Percentiles rank a stretch among this genome's conserved stretches.
Evolutionary conservation across 2,113 vertebrate genomes (phyloP).

Genomic region (Gobio gobio): DNA sequence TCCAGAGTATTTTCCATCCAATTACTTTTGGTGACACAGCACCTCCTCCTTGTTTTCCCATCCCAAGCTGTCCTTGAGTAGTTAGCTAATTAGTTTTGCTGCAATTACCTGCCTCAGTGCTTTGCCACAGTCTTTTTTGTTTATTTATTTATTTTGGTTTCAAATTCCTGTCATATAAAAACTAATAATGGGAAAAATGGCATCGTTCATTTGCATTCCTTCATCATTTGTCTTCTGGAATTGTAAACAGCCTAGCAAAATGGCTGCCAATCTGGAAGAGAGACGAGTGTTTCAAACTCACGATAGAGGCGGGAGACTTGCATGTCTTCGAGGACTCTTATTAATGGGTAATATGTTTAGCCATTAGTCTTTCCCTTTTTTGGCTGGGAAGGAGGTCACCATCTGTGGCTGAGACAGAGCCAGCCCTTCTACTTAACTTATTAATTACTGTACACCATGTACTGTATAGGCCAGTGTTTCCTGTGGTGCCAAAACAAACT

Average conservation of each 20-base stretch:
- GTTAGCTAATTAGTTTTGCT: slow-evolving; percentile 74
- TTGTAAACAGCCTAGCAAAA: slow-evolving; percentile 40
- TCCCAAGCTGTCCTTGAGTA: slow-evolving; percentile 70
- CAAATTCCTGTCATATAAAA: slow-evolving; percentile 58
- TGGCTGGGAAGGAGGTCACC: slow-evolving; percentile 68
- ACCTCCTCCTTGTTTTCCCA: slow-evolving; percentile 55
- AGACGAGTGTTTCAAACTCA: neutral
- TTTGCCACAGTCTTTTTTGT: slow-evolving; percentile 52
- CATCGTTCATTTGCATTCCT: slow-evolving; percentile 44
- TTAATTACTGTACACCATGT: slow-evolving; percentile 61
- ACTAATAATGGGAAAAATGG: slow-evolving; percentile 43
- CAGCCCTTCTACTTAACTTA: slow-evolving; percentile 63
- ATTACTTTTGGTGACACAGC: slow-evolving; percentile 62
- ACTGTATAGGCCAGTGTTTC: slow-evolving; percentile 47
- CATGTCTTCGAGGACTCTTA: slow-evolving; percentile 31
- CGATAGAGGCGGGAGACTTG: neutral
- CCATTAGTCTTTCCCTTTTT: slow-evolving; percentile 47
- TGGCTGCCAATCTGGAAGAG: slow-evolving; percentile 19
- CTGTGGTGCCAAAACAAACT: slow-evolving; percentile 28
- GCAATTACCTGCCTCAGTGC: slow-evolving; percentile 74
- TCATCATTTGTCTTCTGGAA: slow-evolving; percentile 45
- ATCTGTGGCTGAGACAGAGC: slow-evolving; percentile 67
- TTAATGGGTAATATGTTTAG: slow-evolving; percentile 41
- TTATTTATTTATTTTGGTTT: slow-evolving; percentile 52
- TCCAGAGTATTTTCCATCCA: slow-evolving; percentile 63